Conservation (phyloP, 2,797 vertebrate species). For the Eidolon dupreanum region DNA sequence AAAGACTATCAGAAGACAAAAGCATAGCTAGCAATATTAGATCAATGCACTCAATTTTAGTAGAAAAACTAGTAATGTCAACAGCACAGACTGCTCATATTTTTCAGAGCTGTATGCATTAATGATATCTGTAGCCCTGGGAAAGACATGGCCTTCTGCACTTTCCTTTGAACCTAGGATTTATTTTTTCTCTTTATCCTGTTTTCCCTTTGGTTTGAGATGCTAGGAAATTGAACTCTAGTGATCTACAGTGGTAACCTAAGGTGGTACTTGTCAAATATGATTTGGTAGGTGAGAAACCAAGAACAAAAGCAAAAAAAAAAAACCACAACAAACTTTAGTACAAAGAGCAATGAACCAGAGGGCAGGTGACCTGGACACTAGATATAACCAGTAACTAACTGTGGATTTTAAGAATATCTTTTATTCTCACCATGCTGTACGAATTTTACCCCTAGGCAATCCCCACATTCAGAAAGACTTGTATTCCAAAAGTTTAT, state of each 20-base stretch:
- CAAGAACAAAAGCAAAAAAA: background rate
- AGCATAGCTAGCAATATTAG: background rate
- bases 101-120: background rate
- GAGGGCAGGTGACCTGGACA: background rate
- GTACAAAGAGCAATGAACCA: background rate
- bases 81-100: background rate
- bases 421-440: background rate
- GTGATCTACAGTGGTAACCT: background rate
- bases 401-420: background rate
- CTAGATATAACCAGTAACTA: background rate
- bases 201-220: slow-evolving; percentile 20
- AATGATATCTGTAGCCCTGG: background rate
- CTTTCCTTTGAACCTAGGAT: slow-evolving; percentile 6
- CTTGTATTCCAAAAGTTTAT: slow-evolving; percentile 36
- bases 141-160: background rate
- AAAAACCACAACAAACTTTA: background rate
- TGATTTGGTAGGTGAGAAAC: slow-evolving; percentile 39
- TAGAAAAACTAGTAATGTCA: background rate
- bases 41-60: background rate
- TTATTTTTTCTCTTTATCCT: slow-evolving; percentile 14
- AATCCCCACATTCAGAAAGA: background rate
- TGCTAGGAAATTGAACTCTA: slow-evolving; percentile 9
- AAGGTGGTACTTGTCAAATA: slow-evolving; percentile 27
- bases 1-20: background rate
- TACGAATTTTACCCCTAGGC: background rate